Conservation (phyloP, 1,140 invertebrate species). For the Dendroctonus ponderosae region DNA sequence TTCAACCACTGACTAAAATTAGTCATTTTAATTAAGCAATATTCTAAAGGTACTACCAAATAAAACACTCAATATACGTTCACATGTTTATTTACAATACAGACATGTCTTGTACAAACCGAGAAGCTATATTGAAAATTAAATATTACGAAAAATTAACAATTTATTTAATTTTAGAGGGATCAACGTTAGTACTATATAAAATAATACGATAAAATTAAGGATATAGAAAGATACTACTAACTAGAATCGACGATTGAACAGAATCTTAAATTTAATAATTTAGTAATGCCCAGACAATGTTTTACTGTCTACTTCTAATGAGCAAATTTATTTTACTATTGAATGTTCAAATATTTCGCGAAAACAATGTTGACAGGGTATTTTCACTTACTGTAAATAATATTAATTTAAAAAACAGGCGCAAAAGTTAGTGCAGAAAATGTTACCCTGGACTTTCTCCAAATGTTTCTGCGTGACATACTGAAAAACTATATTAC, state of each 20-base stretch:
- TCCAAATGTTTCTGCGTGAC: too few species aligned
- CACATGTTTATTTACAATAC: constrained; percentile 26
- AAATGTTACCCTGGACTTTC: too few species aligned
- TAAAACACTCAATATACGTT: not conserved
- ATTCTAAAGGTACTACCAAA: not conserved
- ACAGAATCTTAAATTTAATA: not conserved
- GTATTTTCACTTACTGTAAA: too few species aligned
- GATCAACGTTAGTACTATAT: not conserved
- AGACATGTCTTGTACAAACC: constrained; percentile 28
- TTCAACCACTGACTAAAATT: too few species aligned
- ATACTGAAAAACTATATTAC: not conserved
- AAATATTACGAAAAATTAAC: not conserved
- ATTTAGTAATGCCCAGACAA: constrained; percentile 12
- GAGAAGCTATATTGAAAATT: constrained; percentile 15
- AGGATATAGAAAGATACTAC: constrained; percentile 7
- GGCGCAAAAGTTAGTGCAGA: too few species aligned
- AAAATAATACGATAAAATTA: constrained; percentile 14
- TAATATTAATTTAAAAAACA: too few species aligned
- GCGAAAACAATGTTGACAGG: too few species aligned
- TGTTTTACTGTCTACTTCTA: not conserved
- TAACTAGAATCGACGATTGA: not conserved
- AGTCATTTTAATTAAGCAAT: too few species aligned
- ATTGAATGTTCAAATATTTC: too few species aligned
- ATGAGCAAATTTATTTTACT: too few species aligned
- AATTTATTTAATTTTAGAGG: constrained; percentile 13